phyloP scores from a whole-genome alignment of 2,113 vertebrate genomes.

The Sitta europaea region DNA sequence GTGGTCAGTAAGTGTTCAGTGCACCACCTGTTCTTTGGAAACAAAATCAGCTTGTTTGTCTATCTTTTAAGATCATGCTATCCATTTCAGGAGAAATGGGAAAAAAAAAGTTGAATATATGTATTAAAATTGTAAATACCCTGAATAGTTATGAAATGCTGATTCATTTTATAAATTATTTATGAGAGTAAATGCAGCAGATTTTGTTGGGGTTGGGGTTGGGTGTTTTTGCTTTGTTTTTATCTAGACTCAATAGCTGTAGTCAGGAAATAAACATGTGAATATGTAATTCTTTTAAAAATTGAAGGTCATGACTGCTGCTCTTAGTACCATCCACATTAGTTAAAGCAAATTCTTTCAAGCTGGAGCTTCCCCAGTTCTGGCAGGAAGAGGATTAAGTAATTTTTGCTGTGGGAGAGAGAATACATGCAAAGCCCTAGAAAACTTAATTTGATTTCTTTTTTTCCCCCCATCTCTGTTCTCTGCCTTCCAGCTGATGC shows the following conservation, averaged over 20 bases:
- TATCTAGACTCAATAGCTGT: not conserved
- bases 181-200: not conserved
- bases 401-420: not conserved
- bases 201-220: not conserved
- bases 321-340: not conserved
- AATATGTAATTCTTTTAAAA: not conserved
- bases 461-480: not conserved
- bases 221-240: not conserved
- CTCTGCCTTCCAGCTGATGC: not conserved
- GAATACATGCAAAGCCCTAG: not conserved
- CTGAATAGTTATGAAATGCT: not conserved
- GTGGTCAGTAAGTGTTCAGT: not conserved
- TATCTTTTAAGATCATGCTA: not conserved
- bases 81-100: not conserved
- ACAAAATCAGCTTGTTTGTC: not conserved
- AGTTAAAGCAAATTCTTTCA: not conserved
- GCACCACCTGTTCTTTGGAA: not conserved
- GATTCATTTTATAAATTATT: not conserved
- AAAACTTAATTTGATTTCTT: not conserved
- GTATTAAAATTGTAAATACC: not conserved
- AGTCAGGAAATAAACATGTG: not conserved
- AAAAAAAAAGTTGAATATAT: not conserved
- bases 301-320: not conserved
- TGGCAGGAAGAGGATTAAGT: not conserved
- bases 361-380: not conserved